Conservation (phyloP, 2,113 vertebrate species). For the Picathartes gymnocephalus region DNA sequence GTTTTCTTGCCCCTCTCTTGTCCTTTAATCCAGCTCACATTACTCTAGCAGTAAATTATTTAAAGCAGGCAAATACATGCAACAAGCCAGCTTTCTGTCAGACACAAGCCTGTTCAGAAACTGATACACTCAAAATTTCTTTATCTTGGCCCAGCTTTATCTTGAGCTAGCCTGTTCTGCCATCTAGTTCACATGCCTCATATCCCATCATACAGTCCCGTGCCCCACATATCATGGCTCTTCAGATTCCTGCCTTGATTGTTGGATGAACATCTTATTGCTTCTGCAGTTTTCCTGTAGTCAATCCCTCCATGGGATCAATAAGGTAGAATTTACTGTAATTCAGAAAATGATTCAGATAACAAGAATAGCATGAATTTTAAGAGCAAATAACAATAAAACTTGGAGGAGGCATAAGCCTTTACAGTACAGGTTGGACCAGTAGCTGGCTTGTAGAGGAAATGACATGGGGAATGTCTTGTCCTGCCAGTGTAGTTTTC, state of each 20-base stretch:
- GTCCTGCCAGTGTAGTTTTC: background rate
- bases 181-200: background rate
- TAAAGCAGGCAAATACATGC: background rate
- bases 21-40: constrained; percentile 38
- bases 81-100: constrained; percentile 29
- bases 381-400: background rate
- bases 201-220: background rate
- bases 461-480: background rate
- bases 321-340: background rate
- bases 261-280: background rate
- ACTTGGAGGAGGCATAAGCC: background rate
- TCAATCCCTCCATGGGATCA: background rate
- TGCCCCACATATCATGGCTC: background rate
- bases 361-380: background rate
- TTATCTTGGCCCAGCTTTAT: background rate
- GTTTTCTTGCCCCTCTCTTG: background rate
- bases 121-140: background rate
- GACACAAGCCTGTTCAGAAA: background rate
- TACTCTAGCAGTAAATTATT: constrained; percentile 46
- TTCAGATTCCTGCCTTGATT: background rate
- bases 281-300: background rate
- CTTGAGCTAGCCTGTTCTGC: background rate
- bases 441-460: background rate
- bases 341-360: background rate
- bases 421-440: background rate